phyloP scores from a whole-genome alignment of 2,113 vertebrate species.

The Pseudopipra pipra region DNA sequence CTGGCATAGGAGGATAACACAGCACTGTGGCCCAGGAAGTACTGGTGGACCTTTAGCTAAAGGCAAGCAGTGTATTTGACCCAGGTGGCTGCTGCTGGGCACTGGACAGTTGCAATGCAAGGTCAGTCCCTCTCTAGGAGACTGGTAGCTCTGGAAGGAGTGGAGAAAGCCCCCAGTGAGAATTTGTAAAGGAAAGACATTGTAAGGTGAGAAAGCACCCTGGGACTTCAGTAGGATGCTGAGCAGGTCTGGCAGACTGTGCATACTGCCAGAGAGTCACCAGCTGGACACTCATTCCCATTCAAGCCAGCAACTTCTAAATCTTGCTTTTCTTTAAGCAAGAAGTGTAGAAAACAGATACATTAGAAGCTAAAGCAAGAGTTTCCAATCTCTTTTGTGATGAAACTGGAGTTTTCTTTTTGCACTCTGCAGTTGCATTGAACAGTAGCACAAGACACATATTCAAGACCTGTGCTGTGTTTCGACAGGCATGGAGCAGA shows the following conservation, averaged over 20 bases:
- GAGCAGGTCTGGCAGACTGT: neutral
- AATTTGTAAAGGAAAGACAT: neutral
- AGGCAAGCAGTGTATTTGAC: neutral
- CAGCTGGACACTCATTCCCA: neutral
- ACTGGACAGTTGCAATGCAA: neutral
- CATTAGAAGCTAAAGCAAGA: neutral
- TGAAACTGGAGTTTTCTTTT: neutral
- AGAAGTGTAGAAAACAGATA: neutral
- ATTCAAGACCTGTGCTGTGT: neutral
- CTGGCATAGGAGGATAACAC: accelerated
- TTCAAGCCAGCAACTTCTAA: neutral
- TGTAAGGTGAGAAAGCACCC: neutral
- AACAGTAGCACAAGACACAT: neutral
- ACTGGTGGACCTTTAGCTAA: neutral
- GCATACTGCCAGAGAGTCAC: neutral
- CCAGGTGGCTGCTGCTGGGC: accelerated
- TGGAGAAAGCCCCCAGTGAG: neutral
- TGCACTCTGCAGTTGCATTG: neutral
- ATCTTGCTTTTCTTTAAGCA: neutral
- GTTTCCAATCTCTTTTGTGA: neutral
- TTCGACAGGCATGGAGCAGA: neutral
- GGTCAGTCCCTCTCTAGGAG: neutral
- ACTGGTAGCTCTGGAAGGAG: neutral
- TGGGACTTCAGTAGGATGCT: accelerated
- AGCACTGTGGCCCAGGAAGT: no score